Percentiles rank a stretch among this genome's conserved stretches.
Evolutionary conservation across 2,888 invertebrate genomes (phyloP).

Genomic region (Didymodactylos carnosus): DNA sequence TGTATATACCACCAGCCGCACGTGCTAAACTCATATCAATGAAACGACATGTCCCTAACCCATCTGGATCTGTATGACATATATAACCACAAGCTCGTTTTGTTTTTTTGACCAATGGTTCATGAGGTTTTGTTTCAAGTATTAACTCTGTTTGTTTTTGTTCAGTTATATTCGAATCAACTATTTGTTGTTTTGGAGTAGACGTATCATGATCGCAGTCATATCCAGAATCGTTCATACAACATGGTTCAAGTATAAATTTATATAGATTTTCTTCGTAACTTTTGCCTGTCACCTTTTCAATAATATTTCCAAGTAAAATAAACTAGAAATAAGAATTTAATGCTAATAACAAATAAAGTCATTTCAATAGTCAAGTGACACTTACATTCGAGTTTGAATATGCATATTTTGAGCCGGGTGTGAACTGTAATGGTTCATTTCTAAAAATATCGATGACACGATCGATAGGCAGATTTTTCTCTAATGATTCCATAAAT

Average conservation of each 20-base stretch:
- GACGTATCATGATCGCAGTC: neutral
- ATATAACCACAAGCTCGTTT: neutral
- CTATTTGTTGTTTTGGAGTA: no score
- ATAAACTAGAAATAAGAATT: neutral
- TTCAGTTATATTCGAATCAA: no score
- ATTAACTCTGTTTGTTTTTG: neutral
- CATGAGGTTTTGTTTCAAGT: no score
- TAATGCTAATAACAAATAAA: neutral
- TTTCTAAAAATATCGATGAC: neutral
- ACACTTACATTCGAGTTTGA: neutral
- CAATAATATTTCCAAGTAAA: neutral
- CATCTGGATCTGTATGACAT: neutral
- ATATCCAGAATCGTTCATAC: neutral
- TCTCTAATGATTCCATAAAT: neutral
- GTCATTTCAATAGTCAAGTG: neutral
- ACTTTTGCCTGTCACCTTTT: neutral
- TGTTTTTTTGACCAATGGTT: no score
- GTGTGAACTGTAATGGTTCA: neutral
- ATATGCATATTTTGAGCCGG: neutral
- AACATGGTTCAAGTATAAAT: neutral
- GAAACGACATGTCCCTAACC: neutral
- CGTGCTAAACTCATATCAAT: neutral
- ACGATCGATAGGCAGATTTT: neutral
- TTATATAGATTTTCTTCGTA: neutral
- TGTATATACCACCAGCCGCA: neutral